Percentiles rank a stretch among this genome's conserved stretches.
Evolutionary conservation across 2,888 invertebrate species (phyloP).

Genomic region (Xanthorhoe spadicearia): DNA sequence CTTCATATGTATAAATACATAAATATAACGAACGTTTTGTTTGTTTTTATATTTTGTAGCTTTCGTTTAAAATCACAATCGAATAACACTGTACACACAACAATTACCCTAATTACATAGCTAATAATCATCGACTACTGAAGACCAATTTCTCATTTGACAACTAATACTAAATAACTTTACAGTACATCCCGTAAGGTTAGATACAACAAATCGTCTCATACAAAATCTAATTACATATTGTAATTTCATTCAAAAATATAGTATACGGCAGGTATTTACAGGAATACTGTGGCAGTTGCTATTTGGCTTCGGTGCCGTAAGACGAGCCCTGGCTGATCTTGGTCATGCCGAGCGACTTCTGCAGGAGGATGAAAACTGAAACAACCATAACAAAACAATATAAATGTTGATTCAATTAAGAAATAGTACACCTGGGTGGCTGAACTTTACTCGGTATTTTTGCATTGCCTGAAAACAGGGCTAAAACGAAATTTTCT

Average conservation of each 20-base stretch:
- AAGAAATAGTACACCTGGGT: too few species aligned
- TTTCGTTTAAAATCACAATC: slow-evolving; percentile 44
- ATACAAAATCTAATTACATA: slow-evolving; percentile 45
- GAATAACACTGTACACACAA: slow-evolving; percentile 45
- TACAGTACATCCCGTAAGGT: slow-evolving; percentile 33
- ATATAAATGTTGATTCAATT: too few species aligned
- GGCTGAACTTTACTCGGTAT: too few species aligned
- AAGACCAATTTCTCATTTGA: slow-evolving; percentile 41
- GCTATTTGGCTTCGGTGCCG: slow-evolving; percentile 86
- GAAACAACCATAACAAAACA: slow-evolving; percentile 60
- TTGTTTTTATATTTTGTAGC: slow-evolving; percentile 38
- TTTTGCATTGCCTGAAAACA: too few species aligned
- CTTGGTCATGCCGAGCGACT: slow-evolving; percentile 92
- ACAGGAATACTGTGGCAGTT: slow-evolving; percentile 41
- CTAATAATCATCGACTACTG: slow-evolving; percentile 38
- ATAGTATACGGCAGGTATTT: slow-evolving; percentile 44
- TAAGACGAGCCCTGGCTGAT: slow-evolving; percentile 94
- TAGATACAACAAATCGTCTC: slow-evolving; percentile 40
- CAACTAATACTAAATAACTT: slow-evolving; percentile 43
- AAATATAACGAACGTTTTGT: slow-evolving; percentile 35
- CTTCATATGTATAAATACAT: slow-evolving; percentile 28
- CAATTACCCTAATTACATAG: slow-evolving; percentile 36
- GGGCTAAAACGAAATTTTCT: too few species aligned
- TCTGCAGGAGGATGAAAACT: slow-evolving; percentile 92
- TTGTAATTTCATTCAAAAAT: slow-evolving; percentile 43